Conservation (phyloP, 2,888 invertebrate genomes). For the Cheilosia soror region DNA sequence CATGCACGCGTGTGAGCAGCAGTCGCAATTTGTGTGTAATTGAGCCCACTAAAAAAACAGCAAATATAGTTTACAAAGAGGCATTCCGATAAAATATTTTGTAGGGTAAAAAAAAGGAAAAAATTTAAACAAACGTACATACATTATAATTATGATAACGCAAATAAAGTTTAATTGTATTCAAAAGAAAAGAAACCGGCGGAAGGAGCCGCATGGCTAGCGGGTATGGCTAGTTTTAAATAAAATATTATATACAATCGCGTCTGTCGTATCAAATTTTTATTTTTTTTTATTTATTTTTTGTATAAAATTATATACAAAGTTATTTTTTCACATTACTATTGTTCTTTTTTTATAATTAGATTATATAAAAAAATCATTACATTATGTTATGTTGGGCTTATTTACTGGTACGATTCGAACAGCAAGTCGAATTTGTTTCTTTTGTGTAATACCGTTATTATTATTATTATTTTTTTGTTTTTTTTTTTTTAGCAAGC, state of each 20-base stretch:
- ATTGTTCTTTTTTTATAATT: constrained; percentile 44
- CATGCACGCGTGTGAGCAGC: too few relatives aligned
- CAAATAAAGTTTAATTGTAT: too few relatives aligned
- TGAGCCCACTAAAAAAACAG: too few relatives aligned
- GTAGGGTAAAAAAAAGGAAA: too few relatives aligned
- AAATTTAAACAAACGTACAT: too few relatives aligned
- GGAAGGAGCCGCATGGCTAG: too few relatives aligned
- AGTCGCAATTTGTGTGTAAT: too few relatives aligned
- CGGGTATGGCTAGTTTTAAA: not conserved
- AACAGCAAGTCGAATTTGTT: constrained; percentile 43
- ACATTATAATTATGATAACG: too few relatives aligned
- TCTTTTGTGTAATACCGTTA: constrained; percentile 57
- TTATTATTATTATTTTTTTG: constrained; percentile 25
- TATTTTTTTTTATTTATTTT: constrained; percentile 61
- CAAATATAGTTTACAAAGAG: too few relatives aligned
- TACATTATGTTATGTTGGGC: constrained; percentile 61
- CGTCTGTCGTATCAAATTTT: constrained; percentile 67
- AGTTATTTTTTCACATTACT: constrained; percentile 50
- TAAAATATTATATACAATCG: not conserved
- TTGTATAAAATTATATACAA: constrained; percentile 75
- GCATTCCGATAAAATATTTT: too few relatives aligned
- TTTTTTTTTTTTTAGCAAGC: constrained; percentile 27
- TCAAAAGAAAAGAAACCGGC: too few relatives aligned
- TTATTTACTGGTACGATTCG: constrained; percentile 42
- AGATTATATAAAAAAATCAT: constrained; percentile 56